Conservation (phyloP, 2,113 vertebrate species). For the Phaethon lepturus region DNA sequence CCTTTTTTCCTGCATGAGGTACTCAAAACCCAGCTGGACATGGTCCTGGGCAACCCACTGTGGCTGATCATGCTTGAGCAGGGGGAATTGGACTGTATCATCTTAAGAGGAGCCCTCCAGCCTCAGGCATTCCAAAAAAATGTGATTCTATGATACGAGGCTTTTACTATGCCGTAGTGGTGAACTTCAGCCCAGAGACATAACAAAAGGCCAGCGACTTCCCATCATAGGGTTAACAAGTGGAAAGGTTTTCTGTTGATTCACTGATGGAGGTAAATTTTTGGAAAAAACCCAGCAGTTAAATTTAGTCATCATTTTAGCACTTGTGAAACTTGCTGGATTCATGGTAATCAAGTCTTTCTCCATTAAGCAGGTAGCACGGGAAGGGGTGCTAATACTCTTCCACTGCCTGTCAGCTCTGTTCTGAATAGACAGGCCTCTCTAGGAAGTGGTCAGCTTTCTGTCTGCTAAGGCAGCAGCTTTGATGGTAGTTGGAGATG, state of each 20-base stretch:
- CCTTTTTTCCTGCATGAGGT: neutral
- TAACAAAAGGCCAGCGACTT: neutral
- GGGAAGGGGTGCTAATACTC: neutral
- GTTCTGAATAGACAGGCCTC: neutral
- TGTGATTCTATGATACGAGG: rapidly evolving
- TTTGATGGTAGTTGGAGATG: neutral
- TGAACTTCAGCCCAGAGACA: neutral
- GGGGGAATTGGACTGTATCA: neutral
- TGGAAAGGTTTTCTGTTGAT: neutral
- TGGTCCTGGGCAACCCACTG: neutral
- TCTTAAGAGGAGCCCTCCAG: neutral
- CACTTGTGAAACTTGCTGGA: neutral
- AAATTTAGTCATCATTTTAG: neutral
- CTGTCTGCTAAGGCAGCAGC: neutral
- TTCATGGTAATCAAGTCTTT: neutral
- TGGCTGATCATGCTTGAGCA: neutral
- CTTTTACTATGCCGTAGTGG: neutral
- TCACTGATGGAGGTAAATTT: neutral
- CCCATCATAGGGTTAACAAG: neutral
- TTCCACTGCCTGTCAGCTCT: neutral
- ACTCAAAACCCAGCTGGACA: neutral
- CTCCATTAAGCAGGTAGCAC: neutral
- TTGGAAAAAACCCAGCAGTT: neutral
- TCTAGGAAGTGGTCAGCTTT: neutral
- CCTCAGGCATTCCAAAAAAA: neutral